A percentile compares a stretch with the other conserved stretches of the same genome.
Evolutionary conservation across 2,888 invertebrate species (phyloP).

Genomic region (Danaus chrysippus): DNA sequence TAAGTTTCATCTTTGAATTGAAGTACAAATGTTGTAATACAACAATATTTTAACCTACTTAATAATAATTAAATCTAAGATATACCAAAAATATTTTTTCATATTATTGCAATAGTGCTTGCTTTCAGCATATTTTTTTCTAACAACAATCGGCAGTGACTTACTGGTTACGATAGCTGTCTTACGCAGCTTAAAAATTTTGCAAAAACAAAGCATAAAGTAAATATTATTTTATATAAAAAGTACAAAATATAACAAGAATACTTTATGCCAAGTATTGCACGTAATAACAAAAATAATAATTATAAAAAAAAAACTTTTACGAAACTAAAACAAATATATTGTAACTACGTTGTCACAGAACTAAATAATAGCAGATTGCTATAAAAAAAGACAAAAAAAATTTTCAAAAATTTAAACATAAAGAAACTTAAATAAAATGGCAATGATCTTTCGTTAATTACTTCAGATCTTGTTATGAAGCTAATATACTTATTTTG

Average conservation of each 20-base stretch:
- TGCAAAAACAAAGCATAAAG: slow-evolving; percentile 48
- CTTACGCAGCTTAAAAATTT: slow-evolving; percentile 33
- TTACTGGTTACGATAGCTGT: slow-evolving; percentile 61
- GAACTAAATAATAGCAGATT: too few species aligned
- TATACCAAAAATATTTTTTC: slow-evolving; percentile 16
- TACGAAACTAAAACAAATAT: slow-evolving; percentile 19
- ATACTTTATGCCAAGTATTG: slow-evolving; percentile 57
- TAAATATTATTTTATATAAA: slow-evolving; percentile 26
- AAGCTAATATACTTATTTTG: neutral
- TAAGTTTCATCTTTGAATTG: neutral
- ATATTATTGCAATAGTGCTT: slow-evolving; percentile 56
- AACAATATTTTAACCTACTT: slow-evolving; percentile 2
- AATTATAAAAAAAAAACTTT: slow-evolving; percentile 33
- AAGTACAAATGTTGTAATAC: neutral
- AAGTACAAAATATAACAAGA: slow-evolving; percentile 18
- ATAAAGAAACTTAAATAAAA: slow-evolving; percentile 58
- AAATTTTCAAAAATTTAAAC: neutral
- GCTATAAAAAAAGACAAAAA: neutral
- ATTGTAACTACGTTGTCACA: slow-evolving; percentile 16
- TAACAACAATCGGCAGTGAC: slow-evolving; percentile 61
- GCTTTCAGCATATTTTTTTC: slow-evolving; percentile 58
- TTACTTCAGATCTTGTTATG: neutral
- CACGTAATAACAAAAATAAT: slow-evolving; percentile 36
- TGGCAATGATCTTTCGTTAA: slow-evolving; percentile 53
- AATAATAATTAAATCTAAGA: neutral